phyloP scores from a whole-genome alignment of 2,113 vertebrate genomes.

The Haplochromis vanheusdeni region DNA sequence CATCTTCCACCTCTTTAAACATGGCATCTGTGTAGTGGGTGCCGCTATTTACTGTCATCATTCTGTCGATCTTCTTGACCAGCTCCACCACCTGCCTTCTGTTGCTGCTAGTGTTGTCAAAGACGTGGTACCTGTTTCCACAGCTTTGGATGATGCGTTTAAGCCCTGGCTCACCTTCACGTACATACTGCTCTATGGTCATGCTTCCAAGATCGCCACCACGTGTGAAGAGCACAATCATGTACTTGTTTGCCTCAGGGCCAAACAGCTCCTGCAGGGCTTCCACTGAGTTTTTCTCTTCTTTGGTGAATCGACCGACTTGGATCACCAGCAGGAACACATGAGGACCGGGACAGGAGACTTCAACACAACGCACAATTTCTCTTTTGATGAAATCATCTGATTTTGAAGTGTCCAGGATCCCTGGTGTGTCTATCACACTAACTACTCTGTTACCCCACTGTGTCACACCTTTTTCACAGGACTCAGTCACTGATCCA shows the following conservation, averaged over 20 bases:
- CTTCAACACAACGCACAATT: accelerated
- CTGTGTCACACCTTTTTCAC: accelerated
- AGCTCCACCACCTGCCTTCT: accelerated
- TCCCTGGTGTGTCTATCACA: no score
- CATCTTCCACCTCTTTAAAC: background rate
- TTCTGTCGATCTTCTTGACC: accelerated
- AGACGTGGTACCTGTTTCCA: no score
- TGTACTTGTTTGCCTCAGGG: no score
- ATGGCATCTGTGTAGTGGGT: background rate
- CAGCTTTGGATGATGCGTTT: no score
- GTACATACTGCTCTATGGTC: accelerated
- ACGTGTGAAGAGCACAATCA: no score
- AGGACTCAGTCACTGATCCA: no score
- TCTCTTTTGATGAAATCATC: accelerated
- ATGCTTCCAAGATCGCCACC: accelerated
- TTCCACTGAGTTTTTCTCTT: no score
- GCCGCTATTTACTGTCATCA: accelerated
- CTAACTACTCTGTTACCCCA: accelerated
- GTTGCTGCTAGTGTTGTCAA: accelerated
- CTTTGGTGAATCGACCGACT: accelerated
- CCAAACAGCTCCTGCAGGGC: no score
- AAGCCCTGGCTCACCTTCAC: accelerated
- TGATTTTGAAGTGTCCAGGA: no score
- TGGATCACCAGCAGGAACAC: no score
- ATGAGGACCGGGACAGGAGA: no score